Evolutionary conservation across 2,888 invertebrate genomes (phyloP).

Genomic region (Carabus problematicus): DNA sequence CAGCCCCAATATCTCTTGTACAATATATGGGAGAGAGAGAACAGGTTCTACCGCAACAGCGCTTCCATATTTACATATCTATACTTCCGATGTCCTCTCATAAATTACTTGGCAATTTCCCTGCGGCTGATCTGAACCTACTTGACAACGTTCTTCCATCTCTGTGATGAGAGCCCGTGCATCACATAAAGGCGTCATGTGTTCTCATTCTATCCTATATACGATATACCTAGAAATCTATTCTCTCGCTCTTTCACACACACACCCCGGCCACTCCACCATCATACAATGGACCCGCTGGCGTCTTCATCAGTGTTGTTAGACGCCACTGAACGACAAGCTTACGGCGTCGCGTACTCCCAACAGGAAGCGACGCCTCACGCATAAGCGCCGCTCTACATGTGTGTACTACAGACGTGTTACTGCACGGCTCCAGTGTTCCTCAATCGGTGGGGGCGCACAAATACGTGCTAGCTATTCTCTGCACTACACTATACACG

Average conservation of each 20-base stretch:
- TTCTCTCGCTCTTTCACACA: background rate
- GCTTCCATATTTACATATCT: conserved; percentile 37
- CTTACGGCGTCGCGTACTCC: conserved; percentile 10
- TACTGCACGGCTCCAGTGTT: background rate
- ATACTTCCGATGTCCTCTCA: conserved; percentile 40
- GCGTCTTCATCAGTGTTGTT: conserved; percentile 37
- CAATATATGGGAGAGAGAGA: background rate
- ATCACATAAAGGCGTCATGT: conserved; percentile 15
- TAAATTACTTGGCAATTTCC: conserved; percentile 40
- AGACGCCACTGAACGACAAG: conserved; percentile 12
- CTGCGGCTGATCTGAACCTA: conserved; percentile 30
- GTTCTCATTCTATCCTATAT: no score
- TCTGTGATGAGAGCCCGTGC: conserved; percentile 6
- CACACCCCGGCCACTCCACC: background rate
- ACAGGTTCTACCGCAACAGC: conserved; percentile 2
- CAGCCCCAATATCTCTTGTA: conserved; percentile 20
- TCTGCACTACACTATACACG: no score
- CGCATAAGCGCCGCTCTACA: background rate
- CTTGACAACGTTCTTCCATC: conserved; percentile 27
- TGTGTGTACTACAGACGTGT: background rate
- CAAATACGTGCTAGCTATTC: no score
- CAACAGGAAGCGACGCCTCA: conserved; percentile 3
- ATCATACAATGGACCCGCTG: conserved; percentile 12
- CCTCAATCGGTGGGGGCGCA: background rate
- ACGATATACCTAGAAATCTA: background rate